Percentiles rank a stretch among this genome's conserved stretches.
phyloP scores from a whole-genome alignment of 2,113 vertebrate species.

The Phodopus roborovskii region DNA sequence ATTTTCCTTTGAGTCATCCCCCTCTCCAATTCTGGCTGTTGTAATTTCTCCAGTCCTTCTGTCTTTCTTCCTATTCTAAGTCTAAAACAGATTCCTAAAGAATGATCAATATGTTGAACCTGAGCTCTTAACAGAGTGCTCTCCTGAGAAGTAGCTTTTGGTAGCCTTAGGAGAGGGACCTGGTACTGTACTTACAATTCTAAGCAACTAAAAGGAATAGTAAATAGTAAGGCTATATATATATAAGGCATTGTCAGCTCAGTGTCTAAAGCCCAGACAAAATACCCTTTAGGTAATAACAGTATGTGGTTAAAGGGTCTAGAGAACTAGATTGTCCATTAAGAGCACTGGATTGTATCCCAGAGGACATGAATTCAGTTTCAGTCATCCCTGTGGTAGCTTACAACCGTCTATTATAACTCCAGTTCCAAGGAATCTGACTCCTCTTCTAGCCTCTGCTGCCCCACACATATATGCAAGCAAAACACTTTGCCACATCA shows the following conservation, averaged over 20 bases:
- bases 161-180: not conserved
- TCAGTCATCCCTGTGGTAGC: not conserved
- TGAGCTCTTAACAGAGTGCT: not conserved
- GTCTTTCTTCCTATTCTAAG: not conserved
- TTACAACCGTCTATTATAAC: not conserved
- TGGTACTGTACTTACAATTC: not conserved
- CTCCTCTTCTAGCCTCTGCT: not conserved
- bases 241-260: not conserved
- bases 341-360: not conserved
- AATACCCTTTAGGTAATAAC: not conserved
- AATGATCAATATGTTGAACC: slow-evolving; percentile 20
- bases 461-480: not conserved
- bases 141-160: slow-evolving; percentile 33
- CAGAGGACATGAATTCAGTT: not conserved
- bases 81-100: slow-evolving; percentile 45
- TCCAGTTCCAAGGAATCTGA: not conserved
- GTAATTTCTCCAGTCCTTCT: not conserved
- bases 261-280: slow-evolving; percentile 4
- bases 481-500: not conserved
- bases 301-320: not conserved
- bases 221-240: not conserved
- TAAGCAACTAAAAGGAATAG: not conserved
- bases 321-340: not conserved
- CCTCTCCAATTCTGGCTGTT: not conserved
- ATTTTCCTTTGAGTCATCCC: not conserved